These are phyloP conservation scores for Luperina nickerlii DNA, from an alignment of 2,888 invertebrate species.

Conservation along the genomic window DNA sequence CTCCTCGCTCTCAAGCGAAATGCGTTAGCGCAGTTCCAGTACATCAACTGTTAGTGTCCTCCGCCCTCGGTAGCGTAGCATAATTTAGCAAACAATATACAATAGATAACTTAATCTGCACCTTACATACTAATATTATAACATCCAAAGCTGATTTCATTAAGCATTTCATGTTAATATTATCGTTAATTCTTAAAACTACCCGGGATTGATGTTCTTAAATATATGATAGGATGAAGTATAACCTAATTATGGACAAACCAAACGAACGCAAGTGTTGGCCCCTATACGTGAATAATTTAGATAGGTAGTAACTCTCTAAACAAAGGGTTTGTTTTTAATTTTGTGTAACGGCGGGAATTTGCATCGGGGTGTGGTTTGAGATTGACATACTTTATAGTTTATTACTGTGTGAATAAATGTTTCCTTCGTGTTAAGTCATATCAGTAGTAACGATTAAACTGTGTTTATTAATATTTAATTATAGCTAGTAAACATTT, in stretches of 20 bases:
- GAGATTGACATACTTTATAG: conserved; percentile 1
- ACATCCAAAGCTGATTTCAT: conserved; percentile 69
- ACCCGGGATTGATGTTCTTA: conserved; percentile 30
- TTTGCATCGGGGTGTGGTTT: conserved; percentile 17
- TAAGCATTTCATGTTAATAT: conserved; percentile 60
- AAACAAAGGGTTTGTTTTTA: conserved; percentile 13
- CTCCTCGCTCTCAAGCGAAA: conserved; percentile 42
- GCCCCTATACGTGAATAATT: conserved; percentile 62
- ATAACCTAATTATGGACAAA: conserved; percentile 41
- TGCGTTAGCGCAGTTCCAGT: conserved; percentile 45
- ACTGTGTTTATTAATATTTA: conserved; percentile 37
- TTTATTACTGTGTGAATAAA: conserved; percentile 2
- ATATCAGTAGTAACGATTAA: conserved; percentile 32
- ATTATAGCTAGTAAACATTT: conserved; percentile 50
- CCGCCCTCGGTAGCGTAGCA: conserved; percentile 38
- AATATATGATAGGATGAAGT: conserved; percentile 39
- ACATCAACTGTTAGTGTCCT: conserved; percentile 24
- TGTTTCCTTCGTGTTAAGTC: conserved; percentile 16
- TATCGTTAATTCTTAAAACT: conserved; percentile 54
- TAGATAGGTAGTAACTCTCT: conserved; percentile 17
- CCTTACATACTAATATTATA: conserved; percentile 64
- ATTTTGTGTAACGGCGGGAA: background rate
- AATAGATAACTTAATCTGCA: conserved; percentile 55
- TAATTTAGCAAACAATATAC: conserved; percentile 59
- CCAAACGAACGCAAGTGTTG: conserved; percentile 60